These are phyloP conservation scores for Hepsetus odoe DNA, from an alignment of 2,113 vertebrate species.

Conservation along the genomic window DNA sequence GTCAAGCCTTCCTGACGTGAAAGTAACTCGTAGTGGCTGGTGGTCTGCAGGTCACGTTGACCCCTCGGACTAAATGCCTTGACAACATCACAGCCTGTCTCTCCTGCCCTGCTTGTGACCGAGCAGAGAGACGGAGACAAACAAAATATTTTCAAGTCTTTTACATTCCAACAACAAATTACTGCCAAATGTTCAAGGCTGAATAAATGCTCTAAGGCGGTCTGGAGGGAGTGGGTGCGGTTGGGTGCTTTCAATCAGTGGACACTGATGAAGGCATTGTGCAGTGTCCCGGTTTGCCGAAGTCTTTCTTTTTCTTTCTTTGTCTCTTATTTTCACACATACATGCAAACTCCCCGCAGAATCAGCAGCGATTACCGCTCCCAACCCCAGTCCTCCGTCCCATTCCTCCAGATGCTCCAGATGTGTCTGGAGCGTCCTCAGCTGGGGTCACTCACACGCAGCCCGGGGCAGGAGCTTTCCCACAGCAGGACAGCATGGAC, in stretches of 20 bases:
- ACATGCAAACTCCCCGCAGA: not conserved
- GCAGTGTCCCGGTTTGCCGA: not conserved
- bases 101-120: constrained; percentile 2
- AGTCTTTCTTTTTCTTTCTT: not conserved
- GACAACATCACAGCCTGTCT: constrained; percentile 51
- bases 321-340: not conserved
- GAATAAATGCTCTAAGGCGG: not conserved
- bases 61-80: constrained; percentile 52
- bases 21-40: constrained; percentile 5
- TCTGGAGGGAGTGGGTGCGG: not conserved
- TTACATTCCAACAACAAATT: constrained; percentile 18
- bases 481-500: not conserved
- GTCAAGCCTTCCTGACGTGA: not conserved
- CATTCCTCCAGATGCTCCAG: not conserved
- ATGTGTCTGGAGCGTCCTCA: not conserved
- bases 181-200: constrained; percentile 17
- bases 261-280: not conserved
- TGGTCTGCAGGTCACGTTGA: constrained; percentile 18
- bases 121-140: not conserved
- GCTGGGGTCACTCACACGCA: not conserved
- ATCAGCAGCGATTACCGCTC: not conserved
- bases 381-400: not conserved
- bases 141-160: too few relatives aligned
- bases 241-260: not conserved
- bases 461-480: not conserved